phyloP scores from a whole-genome alignment of 2,113 vertebrate genomes.

The Crypturellus undulatus region DNA sequence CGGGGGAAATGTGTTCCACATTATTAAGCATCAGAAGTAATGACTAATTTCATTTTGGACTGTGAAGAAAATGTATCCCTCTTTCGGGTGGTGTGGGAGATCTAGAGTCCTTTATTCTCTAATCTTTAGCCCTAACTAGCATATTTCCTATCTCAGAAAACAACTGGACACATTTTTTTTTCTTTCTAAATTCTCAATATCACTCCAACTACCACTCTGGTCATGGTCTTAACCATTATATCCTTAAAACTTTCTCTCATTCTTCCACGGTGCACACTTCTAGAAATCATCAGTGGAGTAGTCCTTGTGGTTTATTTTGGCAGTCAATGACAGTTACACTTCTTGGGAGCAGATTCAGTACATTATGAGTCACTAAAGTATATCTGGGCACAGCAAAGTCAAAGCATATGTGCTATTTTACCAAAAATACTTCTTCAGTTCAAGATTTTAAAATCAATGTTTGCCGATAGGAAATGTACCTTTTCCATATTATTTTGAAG shows the following conservation, averaged over 20 bases:
- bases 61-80: not conserved
- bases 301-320: slow-evolving; percentile 3
- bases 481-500: not conserved
- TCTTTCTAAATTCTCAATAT: not conserved
- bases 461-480: not conserved
- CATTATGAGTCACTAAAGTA: slow-evolving; percentile 31
- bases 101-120: not conserved
- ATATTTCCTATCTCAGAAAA: not conserved
- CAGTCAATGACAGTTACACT: slow-evolving; percentile 23
- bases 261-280: not conserved
- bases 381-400: slow-evolving; percentile 7
- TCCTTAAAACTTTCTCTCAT: not conserved
- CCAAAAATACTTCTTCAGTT: not conserved
- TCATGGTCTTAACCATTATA: fast-evolving
- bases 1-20: not conserved
- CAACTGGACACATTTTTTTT: not conserved
- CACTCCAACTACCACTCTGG: not conserved
- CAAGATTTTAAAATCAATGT: not conserved
- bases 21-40: not conserved
- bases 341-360: slow-evolving; percentile 38
- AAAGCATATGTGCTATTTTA: not conserved
- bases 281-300: not conserved
- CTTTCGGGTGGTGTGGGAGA: not conserved
- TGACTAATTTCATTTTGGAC: not conserved
- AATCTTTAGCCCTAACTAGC: not conserved